Base-by-base conservation (phyloP, 2,113 vertebrate species). In the Campylorhamphus procurvoides region DNA sequence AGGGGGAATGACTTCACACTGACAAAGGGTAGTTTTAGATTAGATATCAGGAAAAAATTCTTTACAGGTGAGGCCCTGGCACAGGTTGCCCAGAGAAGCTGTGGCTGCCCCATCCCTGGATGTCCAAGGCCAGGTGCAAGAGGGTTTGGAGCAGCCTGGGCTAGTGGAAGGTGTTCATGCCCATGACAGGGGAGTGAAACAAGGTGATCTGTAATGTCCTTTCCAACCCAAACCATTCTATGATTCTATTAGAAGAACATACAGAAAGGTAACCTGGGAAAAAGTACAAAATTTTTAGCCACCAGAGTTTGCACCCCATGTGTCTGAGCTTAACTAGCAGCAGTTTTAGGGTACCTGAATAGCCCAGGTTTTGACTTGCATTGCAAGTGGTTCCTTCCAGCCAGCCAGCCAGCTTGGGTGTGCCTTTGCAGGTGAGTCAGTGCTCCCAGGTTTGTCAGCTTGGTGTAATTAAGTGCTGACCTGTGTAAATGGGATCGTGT, bases 281-380 rank as follows among this genome's bases (percentile, higher is more conserved):
- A 73, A 87, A 40, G 47, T 13, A 46, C 20, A 60, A 25, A 13
- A 68, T 69, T 58, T 89, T 87, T 62, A 84, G 78, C 19, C 42
- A 1, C 24, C 44, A 23, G 10, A 3, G 10, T 80, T 80, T 69
- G 27, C 50, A 76, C 20, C n/a, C 18, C 28, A 1, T 0, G 0
- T 27, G 22, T 60, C 44, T 76, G 75, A 81, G 68, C 60, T 86
- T 42, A 67, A 55, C 33, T 42, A 53, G 64, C 33, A 46, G 52
- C n/a, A 29, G 47, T 44, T 87, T 85, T 71, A 63, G 24, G 19
- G 35, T 46, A 8, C 33, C 33, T 55, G 46, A 53, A 14, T 2
- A 18, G 12, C n/a, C 17, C n/a, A 49, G 31, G 28, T 74, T 83
- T 42, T 64, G 47, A 66, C 12, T 25, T 35, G 40, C 10, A 3